phyloP scores from a whole-genome alignment of 2,888 invertebrate species.

The Catocala fraxini region DNA sequence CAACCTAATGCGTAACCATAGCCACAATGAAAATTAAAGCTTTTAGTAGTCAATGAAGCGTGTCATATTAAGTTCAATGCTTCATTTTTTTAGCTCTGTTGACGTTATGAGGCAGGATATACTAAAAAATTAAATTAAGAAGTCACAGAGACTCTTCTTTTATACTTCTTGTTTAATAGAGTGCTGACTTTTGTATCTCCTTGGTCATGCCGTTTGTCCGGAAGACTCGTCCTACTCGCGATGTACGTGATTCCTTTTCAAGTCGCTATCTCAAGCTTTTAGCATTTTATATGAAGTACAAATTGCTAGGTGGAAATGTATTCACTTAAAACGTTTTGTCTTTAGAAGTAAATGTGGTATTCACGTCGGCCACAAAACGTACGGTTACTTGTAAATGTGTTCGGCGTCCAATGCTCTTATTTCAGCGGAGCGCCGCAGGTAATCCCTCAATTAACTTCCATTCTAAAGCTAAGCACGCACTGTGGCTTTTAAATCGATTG shows the following conservation, averaged over 20 bases:
- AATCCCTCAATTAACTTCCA: constrained; percentile 55
- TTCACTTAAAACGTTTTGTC: constrained; percentile 21
- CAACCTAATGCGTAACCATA: constrained; percentile 2
- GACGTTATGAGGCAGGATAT: too few relatives aligned
- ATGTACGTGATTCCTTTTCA: constrained; percentile 37
- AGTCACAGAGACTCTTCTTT: background rate
- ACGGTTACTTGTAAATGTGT: constrained; percentile 37
- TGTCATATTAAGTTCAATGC: background rate
- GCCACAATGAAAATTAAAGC: constrained; percentile 2
- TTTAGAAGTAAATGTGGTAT: constrained; percentile 20
- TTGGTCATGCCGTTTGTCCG: constrained; percentile 37
- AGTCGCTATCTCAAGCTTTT: constrained; percentile 18
- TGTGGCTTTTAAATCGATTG: constrained; percentile 55
- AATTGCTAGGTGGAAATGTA: constrained; percentile 22
- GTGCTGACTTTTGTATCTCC: constrained; percentile 15
- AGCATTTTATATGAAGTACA: constrained; percentile 24
- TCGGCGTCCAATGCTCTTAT: constrained; percentile 37
- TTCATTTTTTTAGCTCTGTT: too few relatives aligned
- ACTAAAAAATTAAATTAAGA: background rate
- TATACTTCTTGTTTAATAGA: constrained; percentile 19
- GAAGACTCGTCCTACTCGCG: constrained; percentile 17
- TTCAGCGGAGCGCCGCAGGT: constrained; percentile 39
- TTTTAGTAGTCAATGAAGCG: constrained; percentile 3
- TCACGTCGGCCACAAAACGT: constrained; percentile 24
- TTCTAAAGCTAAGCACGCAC: constrained; percentile 52